These are phyloP conservation scores for Cantharis flavilabris DNA, from an alignment of 2,888 invertebrate genomes.

Conservation along the genomic window DNA sequence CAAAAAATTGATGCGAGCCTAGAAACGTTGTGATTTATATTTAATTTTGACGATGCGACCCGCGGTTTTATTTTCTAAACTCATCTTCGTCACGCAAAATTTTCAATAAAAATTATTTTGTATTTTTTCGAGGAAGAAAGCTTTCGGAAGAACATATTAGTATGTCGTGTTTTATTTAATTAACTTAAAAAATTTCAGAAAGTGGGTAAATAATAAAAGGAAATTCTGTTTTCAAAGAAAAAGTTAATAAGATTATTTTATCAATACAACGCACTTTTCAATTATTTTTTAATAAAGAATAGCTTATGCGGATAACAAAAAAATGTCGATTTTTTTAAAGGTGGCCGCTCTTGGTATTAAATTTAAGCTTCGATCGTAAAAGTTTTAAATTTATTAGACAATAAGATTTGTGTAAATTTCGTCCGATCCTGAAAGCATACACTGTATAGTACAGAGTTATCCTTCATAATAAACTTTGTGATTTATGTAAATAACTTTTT, in stretches of 20 bases:
- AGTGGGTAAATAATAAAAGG: background rate
- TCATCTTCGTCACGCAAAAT: background rate
- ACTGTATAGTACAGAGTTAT: background rate
- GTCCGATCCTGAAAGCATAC: background rate
- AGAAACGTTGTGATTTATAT: background rate
- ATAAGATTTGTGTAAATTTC: background rate
- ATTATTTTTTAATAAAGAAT: background rate
- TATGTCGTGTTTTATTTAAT: background rate
- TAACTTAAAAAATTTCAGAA: background rate
- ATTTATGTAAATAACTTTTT: background rate
- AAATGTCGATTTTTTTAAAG: background rate
- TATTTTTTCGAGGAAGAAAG: background rate
- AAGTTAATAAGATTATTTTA: background rate
- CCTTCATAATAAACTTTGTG: background rate
- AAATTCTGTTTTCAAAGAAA: background rate
- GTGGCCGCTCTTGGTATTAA: background rate
- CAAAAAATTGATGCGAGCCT: background rate
- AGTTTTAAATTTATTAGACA: background rate
- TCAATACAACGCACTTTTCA: background rate
- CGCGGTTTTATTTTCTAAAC: background rate
- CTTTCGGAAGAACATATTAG: background rate
- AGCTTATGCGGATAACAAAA: background rate
- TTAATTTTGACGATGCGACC: background rate
- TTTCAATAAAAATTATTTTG: background rate
- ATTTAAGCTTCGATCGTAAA: background rate